Conservation (phyloP, 1,140 invertebrate species). For the Wiebesia pumilae region DNA sequence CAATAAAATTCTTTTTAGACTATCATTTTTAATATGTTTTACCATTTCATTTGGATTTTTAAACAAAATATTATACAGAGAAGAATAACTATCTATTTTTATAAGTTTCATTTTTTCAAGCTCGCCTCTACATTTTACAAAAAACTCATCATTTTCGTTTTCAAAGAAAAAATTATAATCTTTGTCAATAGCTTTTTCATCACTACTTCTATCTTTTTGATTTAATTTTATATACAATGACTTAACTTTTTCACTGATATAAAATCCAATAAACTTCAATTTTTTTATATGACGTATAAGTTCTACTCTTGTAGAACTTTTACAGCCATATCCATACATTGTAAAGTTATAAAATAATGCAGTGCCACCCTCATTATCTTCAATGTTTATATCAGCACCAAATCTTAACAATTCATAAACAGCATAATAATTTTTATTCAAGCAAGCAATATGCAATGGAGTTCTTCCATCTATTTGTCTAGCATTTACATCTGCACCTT, state of each 20-base stretch:
- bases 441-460: conserved; percentile 13
- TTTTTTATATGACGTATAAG: not conserved
- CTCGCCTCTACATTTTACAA: not conserved
- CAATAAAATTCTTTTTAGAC: not conserved
- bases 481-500: not conserved
- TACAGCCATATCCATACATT: not conserved
- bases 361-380: not conserved
- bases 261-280: not conserved
- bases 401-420: not conserved
- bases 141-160: not conserved
- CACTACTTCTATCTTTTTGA: not conserved
- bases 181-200: not conserved
- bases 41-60: conserved; percentile 8
- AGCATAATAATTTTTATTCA: not conserved
- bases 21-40: conserved; percentile 16
- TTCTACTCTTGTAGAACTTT: not conserved
- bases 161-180: not conserved
- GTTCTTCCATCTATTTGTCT: not conserved
- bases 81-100: conserved; percentile 17
- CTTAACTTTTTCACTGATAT: not conserved
- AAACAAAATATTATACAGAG: conserved; percentile 15
- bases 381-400: conserved; percentile 19
- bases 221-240: not conserved
- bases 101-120: not conserved
- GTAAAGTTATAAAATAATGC: not conserved